Evolutionary conservation across 2,888 invertebrate species (phyloP), one percentile per base, ranked within the genome.

Genomic region (Temnothorax rugatulus): DNA sequence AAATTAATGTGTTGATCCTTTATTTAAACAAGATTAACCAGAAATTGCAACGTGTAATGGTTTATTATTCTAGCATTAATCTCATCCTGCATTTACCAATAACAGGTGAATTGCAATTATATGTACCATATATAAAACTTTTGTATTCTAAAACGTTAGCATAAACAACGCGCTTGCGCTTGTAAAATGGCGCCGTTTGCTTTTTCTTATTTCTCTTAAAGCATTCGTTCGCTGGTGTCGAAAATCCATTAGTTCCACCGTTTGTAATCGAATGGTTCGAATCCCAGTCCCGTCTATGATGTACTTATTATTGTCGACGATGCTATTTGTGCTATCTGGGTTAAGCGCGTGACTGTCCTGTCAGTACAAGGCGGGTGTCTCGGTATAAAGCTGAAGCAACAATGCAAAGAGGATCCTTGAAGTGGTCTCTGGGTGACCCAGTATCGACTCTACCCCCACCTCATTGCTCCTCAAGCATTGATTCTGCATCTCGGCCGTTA

Each of bases 391-490:
- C 34, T 76, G 85, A 82, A 88, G 87, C 89, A 88, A 88, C 88
- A 88, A 91, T 88, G 90, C 86, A 89, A 89, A 88, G 89, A 90
- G 88, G 85, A 88, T 87, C 87, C 88, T 66, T 71, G 88, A 90
- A 90, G 88, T 87, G 88, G 87, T 90, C 90, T 91, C 88, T 86
- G 87, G 86, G 85, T 89, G 82, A 84, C 89, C 86, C 69, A 82
- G 38, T 77, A 57, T 83, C 68, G 71, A 68, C 73, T 52, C n/a
- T 73, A 41, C 64, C 63, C 50, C 29, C 63, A 44, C 74, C 64
- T 64, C 54, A 2, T n/a, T 71, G 64, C 52, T 68, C 76, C 83
- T 86, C 83, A 66, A 87, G 87, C 89, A 87, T 88, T 83, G 88
- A 84, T 89, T 88, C 83, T 82, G 84, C 77, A 61, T 68, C 69